A percentile compares a stretch with the other conserved stretches of the same genome.
These are phyloP conservation scores for Centropus bengalensis DNA, from an alignment of 2,113 vertebrate genomes.

Conservation along the genomic window DNA sequence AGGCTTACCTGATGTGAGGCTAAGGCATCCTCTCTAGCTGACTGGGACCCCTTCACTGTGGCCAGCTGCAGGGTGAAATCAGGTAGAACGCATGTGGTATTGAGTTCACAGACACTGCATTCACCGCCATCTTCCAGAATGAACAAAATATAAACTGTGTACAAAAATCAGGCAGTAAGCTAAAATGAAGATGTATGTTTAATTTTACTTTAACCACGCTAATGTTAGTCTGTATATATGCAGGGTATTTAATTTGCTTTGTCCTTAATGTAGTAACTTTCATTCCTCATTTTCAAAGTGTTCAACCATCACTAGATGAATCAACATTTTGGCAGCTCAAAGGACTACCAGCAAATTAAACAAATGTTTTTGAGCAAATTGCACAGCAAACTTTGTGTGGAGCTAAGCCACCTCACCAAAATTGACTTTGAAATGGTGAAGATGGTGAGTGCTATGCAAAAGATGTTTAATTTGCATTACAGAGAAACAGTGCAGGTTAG, in stretches of 20 bases:
- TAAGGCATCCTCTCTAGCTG: background rate
- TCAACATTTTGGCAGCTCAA: background rate
- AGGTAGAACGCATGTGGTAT: background rate
- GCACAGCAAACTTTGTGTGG: background rate
- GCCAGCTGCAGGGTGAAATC: background rate
- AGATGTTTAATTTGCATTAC: background rate
- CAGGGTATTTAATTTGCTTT: background rate
- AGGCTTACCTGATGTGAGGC: accelerated
- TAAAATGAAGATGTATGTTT: background rate
- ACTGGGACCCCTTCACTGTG: accelerated
- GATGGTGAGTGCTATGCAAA: background rate
- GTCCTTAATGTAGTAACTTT: background rate
- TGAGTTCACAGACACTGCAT: background rate
- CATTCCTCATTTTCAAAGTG: background rate
- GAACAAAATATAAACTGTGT: background rate
- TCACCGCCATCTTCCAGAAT: background rate
- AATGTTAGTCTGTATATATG: background rate
- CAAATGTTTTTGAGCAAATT: background rate
- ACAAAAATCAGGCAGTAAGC: background rate
- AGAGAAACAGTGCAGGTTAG: background rate
- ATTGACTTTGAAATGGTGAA: background rate
- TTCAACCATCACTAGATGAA: background rate
- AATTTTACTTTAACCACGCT: background rate
- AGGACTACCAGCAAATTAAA: background rate
- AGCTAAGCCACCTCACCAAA: background rate